phyloP scores from a whole-genome alignment of 2,113 vertebrate species.

The Hypocryptadius cinnamomeus region DNA sequence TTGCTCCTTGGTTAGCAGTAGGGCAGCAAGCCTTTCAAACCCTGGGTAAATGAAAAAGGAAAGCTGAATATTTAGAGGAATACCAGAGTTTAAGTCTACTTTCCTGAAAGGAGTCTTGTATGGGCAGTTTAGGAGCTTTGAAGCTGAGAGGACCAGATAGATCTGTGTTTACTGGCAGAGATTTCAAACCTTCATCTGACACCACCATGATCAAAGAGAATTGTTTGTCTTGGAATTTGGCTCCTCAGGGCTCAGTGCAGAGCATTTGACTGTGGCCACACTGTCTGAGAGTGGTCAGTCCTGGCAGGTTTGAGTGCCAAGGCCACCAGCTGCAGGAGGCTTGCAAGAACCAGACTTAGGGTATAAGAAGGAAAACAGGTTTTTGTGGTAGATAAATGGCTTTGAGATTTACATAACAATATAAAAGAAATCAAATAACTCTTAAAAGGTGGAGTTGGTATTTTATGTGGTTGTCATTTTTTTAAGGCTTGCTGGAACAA shows the following conservation, averaged over 20 bases:
- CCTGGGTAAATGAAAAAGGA: neutral
- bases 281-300: neutral
- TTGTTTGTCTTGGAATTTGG: neutral
- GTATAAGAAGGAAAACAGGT: neutral
- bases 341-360: neutral
- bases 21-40: neutral
- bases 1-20: neutral
- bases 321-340: neutral
- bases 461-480: slow-evolving; percentile 2
- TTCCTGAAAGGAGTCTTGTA: neutral
- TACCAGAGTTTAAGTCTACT: neutral
- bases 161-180: neutral
- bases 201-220: neutral
- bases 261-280: neutral
- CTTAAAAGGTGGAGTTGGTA: neutral
- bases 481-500: neutral
- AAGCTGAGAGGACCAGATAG: neutral
- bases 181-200: neutral
- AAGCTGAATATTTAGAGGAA: neutral
- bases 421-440: neutral
- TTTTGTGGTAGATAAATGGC: neutral
- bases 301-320: neutral
- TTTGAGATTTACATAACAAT: neutral
- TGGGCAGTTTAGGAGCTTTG: neutral
- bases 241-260: neutral